Conservation (phyloP, 2,113 vertebrate genomes). For the Sturnus vulgaris region DNA sequence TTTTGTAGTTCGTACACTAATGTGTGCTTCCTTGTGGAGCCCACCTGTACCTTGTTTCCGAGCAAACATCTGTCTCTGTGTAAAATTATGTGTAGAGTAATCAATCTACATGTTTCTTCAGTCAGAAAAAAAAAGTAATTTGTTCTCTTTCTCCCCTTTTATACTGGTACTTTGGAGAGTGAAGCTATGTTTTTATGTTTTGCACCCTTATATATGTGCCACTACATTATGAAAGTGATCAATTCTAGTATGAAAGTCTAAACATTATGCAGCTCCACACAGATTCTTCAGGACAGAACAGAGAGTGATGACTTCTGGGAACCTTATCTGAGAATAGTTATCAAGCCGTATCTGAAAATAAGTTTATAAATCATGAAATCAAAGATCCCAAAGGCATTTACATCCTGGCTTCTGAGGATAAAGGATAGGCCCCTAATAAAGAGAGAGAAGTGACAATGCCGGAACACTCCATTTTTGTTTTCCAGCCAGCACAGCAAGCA, state of each 20-base stretch:
- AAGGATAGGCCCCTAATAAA: background rate
- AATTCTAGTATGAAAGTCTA: background rate
- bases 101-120: background rate
- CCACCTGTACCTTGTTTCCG: background rate
- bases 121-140: background rate
- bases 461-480: slow-evolving; percentile 27
- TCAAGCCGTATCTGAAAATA: background rate
- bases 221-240: background rate
- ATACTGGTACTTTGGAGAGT: background rate
- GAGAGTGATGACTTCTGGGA: background rate
- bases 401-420: slow-evolving; percentile 6
- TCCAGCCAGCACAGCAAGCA: slow-evolving; percentile 36
- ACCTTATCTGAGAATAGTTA: slow-evolving; percentile 20
- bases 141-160: background rate
- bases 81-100: background rate
- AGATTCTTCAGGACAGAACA: background rate
- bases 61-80: background rate
- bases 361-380: slow-evolving; percentile 31
- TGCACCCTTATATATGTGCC: accelerated
- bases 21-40: background rate
- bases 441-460: background rate
- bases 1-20: background rate
- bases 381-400: background rate
- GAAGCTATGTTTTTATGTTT: background rate
- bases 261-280: background rate